These are phyloP conservation scores for Anguilla pacifica DNA, from an alignment of 2,797 vertebrate genomes.

Conservation along the genomic window DNA sequence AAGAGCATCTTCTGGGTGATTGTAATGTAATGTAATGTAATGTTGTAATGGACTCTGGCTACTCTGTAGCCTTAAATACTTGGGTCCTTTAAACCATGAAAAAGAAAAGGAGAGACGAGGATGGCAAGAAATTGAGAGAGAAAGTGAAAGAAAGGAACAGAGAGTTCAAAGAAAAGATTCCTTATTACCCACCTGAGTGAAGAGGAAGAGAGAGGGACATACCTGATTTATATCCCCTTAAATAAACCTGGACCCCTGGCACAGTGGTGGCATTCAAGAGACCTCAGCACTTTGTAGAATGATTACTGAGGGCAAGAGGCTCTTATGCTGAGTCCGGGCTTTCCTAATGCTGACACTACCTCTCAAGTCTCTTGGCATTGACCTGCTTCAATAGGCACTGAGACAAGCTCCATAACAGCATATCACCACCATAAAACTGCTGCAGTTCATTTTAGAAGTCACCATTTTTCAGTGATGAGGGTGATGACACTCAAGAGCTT, in stretches of 20 bases:
- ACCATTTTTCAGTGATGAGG: not conserved
- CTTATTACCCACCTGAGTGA: not conserved
- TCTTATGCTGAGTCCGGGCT: conserved; percentile 59
- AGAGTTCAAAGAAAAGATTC: not conserved
- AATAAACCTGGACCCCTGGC: not conserved
- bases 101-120: conserved; percentile 27
- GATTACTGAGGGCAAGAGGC: conserved; percentile 25
- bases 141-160: conserved; percentile 7
- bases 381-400: conserved; percentile 31
- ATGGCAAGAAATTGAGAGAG: conserved; percentile 21
- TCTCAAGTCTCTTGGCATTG: conserved; percentile 51
- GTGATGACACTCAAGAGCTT: not conserved
- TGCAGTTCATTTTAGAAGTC: not conserved
- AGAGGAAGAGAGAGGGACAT: not conserved
- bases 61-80: not conserved
- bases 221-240: not conserved
- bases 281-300: conserved; percentile 9
- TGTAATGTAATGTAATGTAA: not conserved
- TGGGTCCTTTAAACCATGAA: conserved; percentile 11
- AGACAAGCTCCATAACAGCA: not conserved
- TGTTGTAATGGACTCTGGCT: not conserved
- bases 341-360: conserved; percentile 55
- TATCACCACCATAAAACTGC: not conserved
- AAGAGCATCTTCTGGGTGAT: not conserved
- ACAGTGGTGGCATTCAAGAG: conserved; percentile 10